Base-by-base conservation (phyloP, 2,888 invertebrate species). In the Pseudolycoriella hygida region DNA sequence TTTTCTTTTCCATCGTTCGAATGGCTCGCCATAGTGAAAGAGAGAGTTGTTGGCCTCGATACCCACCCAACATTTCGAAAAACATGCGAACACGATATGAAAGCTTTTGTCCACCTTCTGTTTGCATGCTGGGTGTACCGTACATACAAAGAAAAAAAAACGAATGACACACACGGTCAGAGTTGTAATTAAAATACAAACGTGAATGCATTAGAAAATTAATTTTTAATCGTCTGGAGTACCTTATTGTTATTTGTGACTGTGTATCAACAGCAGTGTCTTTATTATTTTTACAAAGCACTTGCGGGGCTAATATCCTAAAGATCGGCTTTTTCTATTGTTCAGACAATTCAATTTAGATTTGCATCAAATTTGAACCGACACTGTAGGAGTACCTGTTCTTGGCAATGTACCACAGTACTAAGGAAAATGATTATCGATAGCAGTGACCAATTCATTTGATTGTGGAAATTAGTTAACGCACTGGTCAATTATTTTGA, bases 21-120 rank as follows among this genome's bases (percentile, higher is more conserved):
- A 47, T 31, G 34, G 30, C 41, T 34, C 37, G 44, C 47, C 47
- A 47, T 12, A 47, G 40, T 12, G 34, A 44, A 5, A 47, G 20
- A 2, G 38, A 42, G 18, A 44, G 42, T 17, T 41, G 17, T 15
- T 47, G 47, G 30, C 41, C 38, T 31, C 30, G 40, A 19, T 37
- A 47, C 6, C 38, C 44, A 40, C 37, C 44, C 10, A 44, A 38
- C 11, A 44, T 19, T 42, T 40, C 31, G 20, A 47, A 47, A 18
- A 41, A 42, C 10, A 47, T 40, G 2, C 14, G 6, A 39, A 47
- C 44, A 30, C 11, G 5, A 32, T 47, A 47, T 11, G 25, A 18
- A 3, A 47, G 32, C 34, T 32, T 37, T 44, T 47, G 47, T 11
- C 47, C 47, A 12, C 42, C 42, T 19, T 40, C 19, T 1, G 47